Base-by-base conservation (phyloP, 2,888 invertebrate species). In the Caradrina clavipalpis region DNA sequence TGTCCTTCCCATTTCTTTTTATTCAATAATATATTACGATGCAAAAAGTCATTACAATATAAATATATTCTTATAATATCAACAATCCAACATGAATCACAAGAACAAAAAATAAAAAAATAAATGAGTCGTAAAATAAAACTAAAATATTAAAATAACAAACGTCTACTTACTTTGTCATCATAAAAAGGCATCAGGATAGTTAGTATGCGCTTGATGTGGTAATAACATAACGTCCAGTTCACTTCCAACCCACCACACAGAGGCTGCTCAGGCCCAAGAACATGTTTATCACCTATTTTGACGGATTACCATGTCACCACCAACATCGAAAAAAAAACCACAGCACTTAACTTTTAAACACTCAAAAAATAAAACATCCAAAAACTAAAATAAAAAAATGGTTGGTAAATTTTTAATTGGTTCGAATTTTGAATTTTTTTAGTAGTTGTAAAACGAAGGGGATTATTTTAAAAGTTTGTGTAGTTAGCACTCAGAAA, bases 181-280 rank as follows among this genome's bases (percentile, higher is more conserved):
- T 95, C 93, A 92, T 95, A 94, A 92, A 90, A 90, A 87, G 95
- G 94, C 95, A 96, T 95, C 77, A 94, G 93, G 90, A 94, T 89
- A 70, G 90, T 87, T 66, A 94, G 75, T 73, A 94, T 88, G 80
- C 90, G 88, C 86, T 90, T 90, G 80, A 95, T 88, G 62, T 94
- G 90, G 69, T 89, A 90, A 72, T 90, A 92, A 83, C 95, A 95
- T 95, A 94, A 88, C 90, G 95, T 95, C 91, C 91, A 90, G 72
- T 95, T 95, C 68, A 94, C 82, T 76, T 92, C 84, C 62, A 78
- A 75, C 53, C 93, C 93, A 76, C 86, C 88, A 78, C 95, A 95
- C 69, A 86, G 78, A 51, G 86, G 85, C 70, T 87, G 85, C 26
- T 67, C 78, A 47, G 83, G 83, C 84, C 86, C 83, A 56, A 73